Conservation (phyloP, 2,113 vertebrate species). For the Craseonycteris thonglongyai region DNA sequence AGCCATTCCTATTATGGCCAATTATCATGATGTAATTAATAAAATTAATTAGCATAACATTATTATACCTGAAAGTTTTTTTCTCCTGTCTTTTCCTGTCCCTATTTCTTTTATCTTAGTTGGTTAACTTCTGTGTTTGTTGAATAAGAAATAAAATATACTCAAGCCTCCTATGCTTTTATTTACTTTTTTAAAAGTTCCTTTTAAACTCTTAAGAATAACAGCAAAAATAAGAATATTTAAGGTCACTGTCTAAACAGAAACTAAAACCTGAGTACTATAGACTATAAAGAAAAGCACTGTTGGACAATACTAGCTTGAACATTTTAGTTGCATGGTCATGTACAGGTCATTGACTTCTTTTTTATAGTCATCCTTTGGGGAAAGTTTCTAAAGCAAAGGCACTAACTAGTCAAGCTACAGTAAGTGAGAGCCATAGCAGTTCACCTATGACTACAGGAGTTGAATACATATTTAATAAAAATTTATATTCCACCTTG, state of each 20-base stretch:
- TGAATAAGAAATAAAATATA: not conserved
- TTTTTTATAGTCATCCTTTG: constrained; percentile 61
- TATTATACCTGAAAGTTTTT: accelerated
- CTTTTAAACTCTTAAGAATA: not conserved
- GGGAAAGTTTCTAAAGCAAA: constrained; percentile 66
- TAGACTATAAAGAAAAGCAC: constrained; percentile 58
- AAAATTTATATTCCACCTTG: constrained; percentile 55
- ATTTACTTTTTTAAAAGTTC: not conserved
- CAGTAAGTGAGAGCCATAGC: constrained; percentile 18
- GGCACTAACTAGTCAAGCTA: constrained; percentile 28
- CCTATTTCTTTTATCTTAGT: not conserved
- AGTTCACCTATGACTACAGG: constrained; percentile 20
- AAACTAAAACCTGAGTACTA: constrained; percentile 59
- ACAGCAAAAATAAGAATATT: not conserved
- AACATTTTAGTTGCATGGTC: constrained; percentile 58
- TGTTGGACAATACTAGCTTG: constrained; percentile 62
- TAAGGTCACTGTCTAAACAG: constrained; percentile 51
- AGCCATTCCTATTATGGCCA: not conserved
- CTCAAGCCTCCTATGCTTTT: not conserved
- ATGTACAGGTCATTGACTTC: constrained; percentile 69
- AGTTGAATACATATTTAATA: constrained; percentile 62
- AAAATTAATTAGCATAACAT: not conserved
- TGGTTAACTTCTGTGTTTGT: not conserved
- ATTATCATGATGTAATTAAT: not conserved
- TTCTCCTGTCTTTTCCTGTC: not conserved